Base-by-base conservation (phyloP, 2,113 vertebrate genomes). In the Sinocyclocheilus rhinocerous region DNA sequence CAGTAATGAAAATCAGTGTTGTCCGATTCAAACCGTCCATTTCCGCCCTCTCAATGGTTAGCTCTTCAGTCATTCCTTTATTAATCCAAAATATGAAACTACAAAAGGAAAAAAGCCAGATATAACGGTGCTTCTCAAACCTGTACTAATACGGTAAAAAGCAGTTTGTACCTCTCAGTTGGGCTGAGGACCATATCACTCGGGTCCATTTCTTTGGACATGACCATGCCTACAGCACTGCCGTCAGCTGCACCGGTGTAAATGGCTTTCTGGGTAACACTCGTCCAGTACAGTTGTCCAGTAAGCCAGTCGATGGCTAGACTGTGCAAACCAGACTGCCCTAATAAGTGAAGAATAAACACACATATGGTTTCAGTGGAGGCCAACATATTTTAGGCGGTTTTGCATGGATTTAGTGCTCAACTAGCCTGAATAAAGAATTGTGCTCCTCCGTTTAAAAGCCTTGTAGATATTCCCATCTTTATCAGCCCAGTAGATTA, bases 21-120 rank as follows among this genome's bases (percentile, higher is more conserved):
- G 42, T 92, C 75, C 94, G 87, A 26, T 95, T 93, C 0, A 96
- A 96, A 1, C 96, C 96, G 65, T 98, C 97, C 97, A 99, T 97
- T 72, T 96, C 97, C 0, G 96, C 95, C 8, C 90, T 93, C 87
- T 97, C 95, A 16, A 99, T 87, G 4, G 95, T 94, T n/a, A 92
- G 92, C 45, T 91, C 88, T 10, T 91, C 92, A 8, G 89, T 92
- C 11, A 86, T 91, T 11, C 95, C 94, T 0, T 79, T 89, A 82
- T 96, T 97, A 20, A 97, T 92, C 97, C 97, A 99, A 73, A 97
- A 97, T 94, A 98, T 91, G 50, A 90, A 92, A 88, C 97, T 98
- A 88, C 48, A 83, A 3, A 29, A 2, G 78, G 86, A 73, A 88
- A 15, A 1, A 36, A 1, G 29, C 0, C 22, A 1, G n/a, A 42